These are phyloP conservation scores for Pimpla rufipes DNA, from an alignment of 2,888 invertebrate species.

Conservation along the genomic window DNA sequence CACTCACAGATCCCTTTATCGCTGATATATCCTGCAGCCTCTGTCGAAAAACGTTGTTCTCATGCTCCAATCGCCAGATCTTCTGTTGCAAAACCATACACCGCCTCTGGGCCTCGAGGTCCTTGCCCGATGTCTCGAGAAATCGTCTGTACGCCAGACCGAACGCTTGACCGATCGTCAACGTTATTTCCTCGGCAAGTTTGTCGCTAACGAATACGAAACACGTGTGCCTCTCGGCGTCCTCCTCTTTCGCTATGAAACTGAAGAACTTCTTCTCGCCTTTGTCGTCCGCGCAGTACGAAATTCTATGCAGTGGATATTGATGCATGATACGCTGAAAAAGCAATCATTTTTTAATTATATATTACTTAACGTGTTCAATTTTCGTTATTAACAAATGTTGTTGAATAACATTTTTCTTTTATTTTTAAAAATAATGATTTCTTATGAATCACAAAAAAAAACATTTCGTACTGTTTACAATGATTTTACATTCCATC, in stretches of 20 bases:
- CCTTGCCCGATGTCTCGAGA: constrained; percentile 96
- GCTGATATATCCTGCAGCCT: constrained; percentile 90
- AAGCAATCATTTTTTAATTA: constrained; percentile 18
- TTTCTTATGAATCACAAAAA: too few relatives aligned
- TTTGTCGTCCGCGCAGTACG: constrained; percentile 99
- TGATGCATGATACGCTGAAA: constrained; percentile 93
- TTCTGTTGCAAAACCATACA: constrained; percentile 92
- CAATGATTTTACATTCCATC: constrained; percentile 6
- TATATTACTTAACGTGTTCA: not conserved
- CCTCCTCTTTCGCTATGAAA: constrained; percentile 94
- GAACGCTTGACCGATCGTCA: constrained; percentile 99
- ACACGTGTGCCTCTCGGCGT: constrained; percentile 95
- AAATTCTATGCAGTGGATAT: constrained; percentile 98
- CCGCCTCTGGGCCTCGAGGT: constrained; percentile 94
- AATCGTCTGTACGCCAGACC: constrained; percentile 98
- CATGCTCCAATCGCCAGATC: constrained; percentile 94
- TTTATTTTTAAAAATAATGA: not conserved
- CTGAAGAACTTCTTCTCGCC: constrained; percentile 99
- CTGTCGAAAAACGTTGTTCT: constrained; percentile 93
- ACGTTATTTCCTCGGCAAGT: constrained; percentile 98
- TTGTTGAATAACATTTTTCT: not conserved
- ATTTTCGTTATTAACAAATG: constrained; percentile 13
- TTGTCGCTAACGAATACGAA: constrained; percentile 99
- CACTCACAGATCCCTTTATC: constrained; percentile 86
- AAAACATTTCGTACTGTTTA: too few relatives aligned